Evolutionary conservation across 2,797 vertebrate genomes (phyloP), one percentile per base, ranked within the genome.

Genomic region (Alcedo atthis): DNA sequence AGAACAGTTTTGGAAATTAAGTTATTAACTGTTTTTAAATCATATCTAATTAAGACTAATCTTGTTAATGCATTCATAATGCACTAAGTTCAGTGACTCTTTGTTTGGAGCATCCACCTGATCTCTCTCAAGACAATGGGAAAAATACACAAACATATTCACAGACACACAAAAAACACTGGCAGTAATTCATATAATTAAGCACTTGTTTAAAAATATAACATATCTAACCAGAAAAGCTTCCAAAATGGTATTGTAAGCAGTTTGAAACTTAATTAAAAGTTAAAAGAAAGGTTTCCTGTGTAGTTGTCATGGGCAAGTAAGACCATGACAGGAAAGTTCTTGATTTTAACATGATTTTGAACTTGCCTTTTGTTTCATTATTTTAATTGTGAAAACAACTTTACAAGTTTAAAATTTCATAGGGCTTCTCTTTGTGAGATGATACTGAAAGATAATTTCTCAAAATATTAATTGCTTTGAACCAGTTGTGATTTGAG

Each of bases 401-500:
- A 33, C 15, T 79, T 67, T 8, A 35, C 8, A 51, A 61, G 5
- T 59, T 80, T 51, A 64, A 15, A 33, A 32, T 66, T 86, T 89
- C 59, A 40, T 43, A 20, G n/a, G 11, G 6, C 7, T 69, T 75
- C 46, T 73, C 57, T 73, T 51, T 46, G n/a, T 80, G 66, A 86
- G 46, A 45, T 42, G 12, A 62, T 53, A 73, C 22, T 51, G 32
- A 20, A 87, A 61, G 42, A 66, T 5, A 53, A 30, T 54, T 73
- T 87, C 28, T 53, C 35, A 73, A 87, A 90, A 84, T 63, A 40
- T 12, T 53, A 53, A 53, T 53, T 83, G 22, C 57, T 62, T 87
- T 94, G 62, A 94, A 91, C 87, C 90, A 93, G 93, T 94, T 93
- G 75, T 76, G 55, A 92, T 86, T 91, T 78, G 42, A 81, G 32